Evolutionary conservation across 2,797 vertebrate genomes (phyloP), one percentile per base, ranked within the genome.

Genomic region (Bradypodion ventrale): DNA sequence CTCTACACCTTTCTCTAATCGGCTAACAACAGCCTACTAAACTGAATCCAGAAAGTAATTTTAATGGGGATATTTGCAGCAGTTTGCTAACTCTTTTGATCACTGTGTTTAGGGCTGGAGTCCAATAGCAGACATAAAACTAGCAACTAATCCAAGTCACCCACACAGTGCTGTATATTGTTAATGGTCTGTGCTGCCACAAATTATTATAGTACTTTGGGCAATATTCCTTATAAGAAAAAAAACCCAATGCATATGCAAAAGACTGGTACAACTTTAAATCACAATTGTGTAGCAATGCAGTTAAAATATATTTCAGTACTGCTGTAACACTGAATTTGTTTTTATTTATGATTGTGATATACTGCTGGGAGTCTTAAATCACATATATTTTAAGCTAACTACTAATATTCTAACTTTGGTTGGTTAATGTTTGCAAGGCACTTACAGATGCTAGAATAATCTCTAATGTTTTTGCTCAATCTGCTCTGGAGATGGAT

Each of bases 391-490:
- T 94, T 96, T 88, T 96, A 96, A 97, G 96, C 96, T 97, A 96
- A 96, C 96, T 93, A 96, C 95, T 95, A 96, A 96, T 96, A 97
- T 97, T 97, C 95, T 93, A 96, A 97, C 96, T 98, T 98, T 98
- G 96, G 97, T 98, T 97, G 96, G 87, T 96, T 97, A 97, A 98
- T 98, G 97, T 98, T 99, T 99, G 97, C 97, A 97, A 98, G 98
- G 98, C 97, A 98, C 98, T 98, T 99, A 98, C 98, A 99, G 98
- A 99, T 99, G 98, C 98, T 99, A 96, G 97, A 98, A 99, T 99
- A 99, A 99, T 99, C 98, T 99, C 98, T 98, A 98, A 99, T 99
- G 98, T 99, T 99, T 99, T 99, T 98, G 97, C 97, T 98, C 98
- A 99, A 99, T 99, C 98, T 99, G 98, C 98, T 99, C 97, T 97